These are phyloP conservation scores for Zaprionus obscuricornis DNA, from an alignment of 2,888 invertebrate species.

Conservation along the genomic window DNA sequence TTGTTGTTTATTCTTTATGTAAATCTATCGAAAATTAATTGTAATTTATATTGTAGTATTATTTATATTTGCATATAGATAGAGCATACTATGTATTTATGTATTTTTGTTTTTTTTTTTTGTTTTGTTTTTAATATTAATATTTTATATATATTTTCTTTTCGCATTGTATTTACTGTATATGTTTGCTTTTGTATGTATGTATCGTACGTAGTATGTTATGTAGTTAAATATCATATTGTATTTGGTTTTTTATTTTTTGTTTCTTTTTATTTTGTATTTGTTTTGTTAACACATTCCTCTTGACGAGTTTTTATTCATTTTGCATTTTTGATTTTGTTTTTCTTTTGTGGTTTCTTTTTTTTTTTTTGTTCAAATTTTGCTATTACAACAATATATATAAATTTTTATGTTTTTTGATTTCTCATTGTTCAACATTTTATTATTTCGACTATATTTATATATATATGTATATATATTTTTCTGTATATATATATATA, in stretches of 20 bases:
- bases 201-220: conserved; percentile 17
- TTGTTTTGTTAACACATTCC: conserved; percentile 77
- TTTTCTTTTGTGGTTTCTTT: conserved; percentile 34
- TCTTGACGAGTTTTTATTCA: conserved; percentile 79
- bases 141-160: conserved; percentile 8
- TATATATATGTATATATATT: too few species aligned
- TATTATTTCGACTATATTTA: conserved; percentile 48
- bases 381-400: conserved; percentile 39
- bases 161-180: conserved; percentile 42
- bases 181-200: too few species aligned
- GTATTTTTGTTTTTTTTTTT: too few species aligned
- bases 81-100: conserved; percentile 21
- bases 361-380: conserved; percentile 32
- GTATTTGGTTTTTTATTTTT: conserved; percentile 43
- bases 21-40: conserved; percentile 75
- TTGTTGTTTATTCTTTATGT: conserved; percentile 53
- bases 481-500: conserved; percentile 21
- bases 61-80: too few species aligned
- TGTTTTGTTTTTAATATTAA: too few species aligned
- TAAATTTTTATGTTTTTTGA: conserved; percentile 26
- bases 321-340: conserved; percentile 58
- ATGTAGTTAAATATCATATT: conserved; percentile 53
- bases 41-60: conserved; percentile 33
- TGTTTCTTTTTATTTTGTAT: conserved; percentile 26
- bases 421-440: conserved; percentile 45